phyloP scores from a whole-genome alignment of 2,888 invertebrate species.

The Eupithecia centaureata region DNA sequence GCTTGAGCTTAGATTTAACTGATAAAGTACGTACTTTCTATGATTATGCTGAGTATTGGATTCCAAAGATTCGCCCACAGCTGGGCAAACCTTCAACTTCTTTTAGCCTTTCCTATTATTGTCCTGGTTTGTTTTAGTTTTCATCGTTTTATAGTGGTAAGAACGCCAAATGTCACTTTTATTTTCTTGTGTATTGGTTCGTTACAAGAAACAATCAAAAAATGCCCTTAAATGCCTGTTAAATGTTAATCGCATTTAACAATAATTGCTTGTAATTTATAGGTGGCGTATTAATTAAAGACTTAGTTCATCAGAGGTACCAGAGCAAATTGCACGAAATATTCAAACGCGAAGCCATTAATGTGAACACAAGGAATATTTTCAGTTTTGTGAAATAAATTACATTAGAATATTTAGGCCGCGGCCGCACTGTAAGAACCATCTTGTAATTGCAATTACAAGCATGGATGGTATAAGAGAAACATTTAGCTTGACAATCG shows the following conservation, averaged over 20 bases:
- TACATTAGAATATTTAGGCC: constrained; percentile 1
- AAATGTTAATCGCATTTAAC: not conserved
- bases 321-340: constrained; percentile 2
- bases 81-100: too few species aligned
- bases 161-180: not conserved
- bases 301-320: not conserved
- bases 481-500: too few species aligned
- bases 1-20: too few species aligned
- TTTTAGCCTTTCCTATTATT: too few species aligned
- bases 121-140: too few species aligned
- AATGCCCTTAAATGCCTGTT: not conserved
- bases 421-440: too few species aligned
- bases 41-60: too few species aligned
- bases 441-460: too few species aligned
- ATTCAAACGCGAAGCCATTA: not conserved
- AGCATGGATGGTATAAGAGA: too few species aligned
- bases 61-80: too few species aligned
- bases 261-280: not conserved
- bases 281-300: not conserved
- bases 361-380: not conserved
- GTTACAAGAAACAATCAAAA: too few species aligned
- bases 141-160: not conserved
- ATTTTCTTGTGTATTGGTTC: not conserved
- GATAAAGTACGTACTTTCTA: too few species aligned
- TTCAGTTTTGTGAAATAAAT: not conserved